A percentile compares a stretch with the other conserved stretches of the same genome.
These are phyloP conservation scores for Stomorhina lunata DNA, from an alignment of 2,888 invertebrate species.

Conservation along the genomic window DNA sequence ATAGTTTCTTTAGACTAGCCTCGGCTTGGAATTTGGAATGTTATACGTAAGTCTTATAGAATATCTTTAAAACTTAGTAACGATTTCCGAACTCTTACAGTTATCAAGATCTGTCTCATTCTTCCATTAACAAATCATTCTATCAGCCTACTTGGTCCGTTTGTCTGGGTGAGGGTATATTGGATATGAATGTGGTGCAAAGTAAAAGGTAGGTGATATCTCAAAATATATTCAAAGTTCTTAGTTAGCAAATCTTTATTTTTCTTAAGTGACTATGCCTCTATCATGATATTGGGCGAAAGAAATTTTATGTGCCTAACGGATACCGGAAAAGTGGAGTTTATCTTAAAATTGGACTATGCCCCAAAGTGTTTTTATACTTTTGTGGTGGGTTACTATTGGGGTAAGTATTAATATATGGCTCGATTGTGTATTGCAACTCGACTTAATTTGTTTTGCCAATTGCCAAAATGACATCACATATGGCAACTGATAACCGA, in stretches of 20 bases:
- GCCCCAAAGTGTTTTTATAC: constrained; percentile 88
- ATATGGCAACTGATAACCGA: no score
- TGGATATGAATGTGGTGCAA: constrained; percentile 80
- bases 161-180: constrained; percentile 85
- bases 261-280: constrained; percentile 83
- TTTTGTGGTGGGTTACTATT: constrained; percentile 86
- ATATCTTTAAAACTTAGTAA: no score
- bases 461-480: no score
- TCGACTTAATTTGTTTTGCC: no score
- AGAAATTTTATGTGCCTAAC: constrained; percentile 89
- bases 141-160: constrained; percentile 78
- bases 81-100: constrained; percentile 81
- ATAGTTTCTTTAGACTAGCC: constrained; percentile 91
- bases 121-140: constrained; percentile 83
- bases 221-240: no score
- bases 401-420: constrained; percentile 81
- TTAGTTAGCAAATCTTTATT: no score
- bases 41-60: constrained; percentile 84
- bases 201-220: constrained; percentile 74
- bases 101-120: constrained; percentile 89
- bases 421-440: no score
- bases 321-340: constrained; percentile 89
- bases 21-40: constrained; percentile 91
- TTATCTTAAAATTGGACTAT: constrained; percentile 92
- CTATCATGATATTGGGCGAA: constrained; percentile 91